Evolutionary conservation across 1,140 invertebrate species (phyloP).

Genomic region (Drosophila grimshawi): DNA sequence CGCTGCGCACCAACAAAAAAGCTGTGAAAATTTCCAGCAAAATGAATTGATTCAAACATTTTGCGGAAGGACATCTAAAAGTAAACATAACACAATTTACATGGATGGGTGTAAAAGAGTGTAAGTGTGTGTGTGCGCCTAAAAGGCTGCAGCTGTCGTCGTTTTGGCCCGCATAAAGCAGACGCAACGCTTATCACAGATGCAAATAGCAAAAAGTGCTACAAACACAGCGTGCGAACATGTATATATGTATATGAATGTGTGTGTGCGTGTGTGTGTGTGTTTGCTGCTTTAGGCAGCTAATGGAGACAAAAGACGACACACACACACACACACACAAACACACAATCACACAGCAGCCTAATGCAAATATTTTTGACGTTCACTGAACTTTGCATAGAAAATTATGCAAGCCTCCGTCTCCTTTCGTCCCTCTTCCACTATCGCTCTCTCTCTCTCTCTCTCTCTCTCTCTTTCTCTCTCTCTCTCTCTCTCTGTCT

Average conservation of each 20-base stretch:
- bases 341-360: constrained; percentile 40
- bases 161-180: constrained; percentile 77
- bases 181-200: constrained; percentile 74
- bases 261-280: background rate
- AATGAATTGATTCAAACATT: constrained; percentile 77
- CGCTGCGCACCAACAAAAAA: constrained; percentile 29
- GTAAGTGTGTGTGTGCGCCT: constrained; percentile 35
- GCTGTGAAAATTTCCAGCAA: constrained; percentile 52
- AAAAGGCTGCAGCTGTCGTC: constrained; percentile 69
- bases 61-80: constrained; percentile 66
- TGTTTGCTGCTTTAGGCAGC: constrained; percentile 41
- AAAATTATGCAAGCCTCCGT: constrained; percentile 75
- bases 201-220: constrained; percentile 66
- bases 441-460: background rate
- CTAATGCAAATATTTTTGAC: constrained; percentile 82
- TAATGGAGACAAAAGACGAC: constrained; percentile 63
- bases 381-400: constrained; percentile 82
- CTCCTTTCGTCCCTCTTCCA: constrained; percentile 28
- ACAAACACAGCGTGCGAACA: constrained; percentile 44
- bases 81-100: constrained; percentile 65
- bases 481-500: constrained; percentile 17
- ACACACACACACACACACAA: constrained; percentile 45
- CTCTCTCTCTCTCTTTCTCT: constrained; percentile 12
- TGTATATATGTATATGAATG: constrained; percentile 14
- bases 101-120: constrained; percentile 11